A percentile compares a stretch with the other conserved stretches of the same genome.
Conservation (phyloP, 37 sponge, comb jelly and placozoan genomes). For the Sycon ciliatum region DNA sequence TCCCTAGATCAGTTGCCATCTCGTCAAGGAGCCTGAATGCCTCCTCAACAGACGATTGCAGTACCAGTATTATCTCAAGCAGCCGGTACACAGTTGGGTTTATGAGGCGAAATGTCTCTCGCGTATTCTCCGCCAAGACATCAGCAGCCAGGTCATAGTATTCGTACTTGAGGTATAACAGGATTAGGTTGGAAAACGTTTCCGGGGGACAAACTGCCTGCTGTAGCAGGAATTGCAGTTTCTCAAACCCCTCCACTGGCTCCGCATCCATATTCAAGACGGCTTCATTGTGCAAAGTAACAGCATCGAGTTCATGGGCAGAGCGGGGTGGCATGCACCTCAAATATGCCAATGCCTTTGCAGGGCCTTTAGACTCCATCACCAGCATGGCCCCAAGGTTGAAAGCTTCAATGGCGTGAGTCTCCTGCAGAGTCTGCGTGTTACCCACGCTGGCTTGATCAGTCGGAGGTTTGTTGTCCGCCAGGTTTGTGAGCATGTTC, state of each 20-base stretch:
- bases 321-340: constrained; percentile 95
- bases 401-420: constrained; percentile 90
- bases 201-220: constrained; percentile 89
- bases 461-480: too few species aligned
- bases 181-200: constrained; percentile 85
- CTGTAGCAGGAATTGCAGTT: constrained; percentile 94
- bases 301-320: constrained; percentile 90
- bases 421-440: too few species aligned
- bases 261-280: constrained; percentile 89
- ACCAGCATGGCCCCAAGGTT: too few species aligned
- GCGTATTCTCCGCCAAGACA: constrained; percentile 93
- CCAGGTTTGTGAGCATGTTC: too few species aligned
- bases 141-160: constrained; percentile 98
- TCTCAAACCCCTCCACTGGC: constrained; percentile 93
- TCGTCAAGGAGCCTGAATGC: too few species aligned
- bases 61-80: too few species aligned
- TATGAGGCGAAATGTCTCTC: constrained; percentile 79
- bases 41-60: too few species aligned
- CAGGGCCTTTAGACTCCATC: too few species aligned
- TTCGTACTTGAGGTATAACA: constrained; percentile 87
- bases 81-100: too few species aligned
- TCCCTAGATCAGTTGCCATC: too few species aligned
- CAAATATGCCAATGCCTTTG: too few species aligned
- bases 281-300: constrained; percentile 93
- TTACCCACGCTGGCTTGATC: too few species aligned